Conservation (phyloP, 2,113 vertebrate genomes). For the Salvelinus fontinalis region DNA sequence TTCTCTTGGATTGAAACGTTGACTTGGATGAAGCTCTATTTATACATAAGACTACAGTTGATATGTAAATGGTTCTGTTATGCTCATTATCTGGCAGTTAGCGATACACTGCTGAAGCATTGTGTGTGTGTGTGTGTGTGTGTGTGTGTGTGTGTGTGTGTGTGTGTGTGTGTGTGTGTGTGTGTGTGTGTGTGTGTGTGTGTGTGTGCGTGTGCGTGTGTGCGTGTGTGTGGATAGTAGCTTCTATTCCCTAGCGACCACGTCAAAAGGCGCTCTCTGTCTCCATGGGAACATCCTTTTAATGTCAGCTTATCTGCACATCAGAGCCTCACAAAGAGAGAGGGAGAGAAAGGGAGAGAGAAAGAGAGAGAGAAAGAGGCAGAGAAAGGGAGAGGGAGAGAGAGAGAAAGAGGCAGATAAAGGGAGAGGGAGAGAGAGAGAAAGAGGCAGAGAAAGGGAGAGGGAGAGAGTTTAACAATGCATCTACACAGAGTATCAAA, state of each 20-base stretch:
- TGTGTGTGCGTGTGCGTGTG: too few relatives aligned
- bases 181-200: too few relatives aligned
- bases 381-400: constrained; percentile 10
- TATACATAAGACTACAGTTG: constrained; percentile 23
- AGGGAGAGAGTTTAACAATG: constrained; percentile 56
- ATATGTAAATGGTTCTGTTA: constrained; percentile 60
- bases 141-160: too few relatives aligned
- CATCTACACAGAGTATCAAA: constrained; percentile 63
- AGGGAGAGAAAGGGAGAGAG: neutral
- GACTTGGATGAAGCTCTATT: too few relatives aligned
- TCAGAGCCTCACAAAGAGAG: constrained; percentile 64
- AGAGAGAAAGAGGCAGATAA: too few relatives aligned
- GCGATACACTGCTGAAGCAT: constrained; percentile 39
- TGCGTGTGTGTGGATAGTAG: constrained; percentile 51
- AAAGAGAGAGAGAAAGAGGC: neutral
- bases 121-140: too few relatives aligned
- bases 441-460: constrained; percentile 12
- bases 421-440: neutral
- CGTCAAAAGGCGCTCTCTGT: constrained; percentile 65
- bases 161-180: too few relatives aligned
- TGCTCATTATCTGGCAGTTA: constrained; percentile 62
- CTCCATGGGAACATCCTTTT: constrained; percentile 80
- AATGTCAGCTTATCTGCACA: constrained; percentile 78
- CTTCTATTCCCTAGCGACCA: constrained; percentile 61
- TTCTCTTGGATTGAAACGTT: too few relatives aligned